Evolutionary conservation across 2,797 vertebrate species (phyloP).

Genomic region (Heteromormyrus szaboi): DNA sequence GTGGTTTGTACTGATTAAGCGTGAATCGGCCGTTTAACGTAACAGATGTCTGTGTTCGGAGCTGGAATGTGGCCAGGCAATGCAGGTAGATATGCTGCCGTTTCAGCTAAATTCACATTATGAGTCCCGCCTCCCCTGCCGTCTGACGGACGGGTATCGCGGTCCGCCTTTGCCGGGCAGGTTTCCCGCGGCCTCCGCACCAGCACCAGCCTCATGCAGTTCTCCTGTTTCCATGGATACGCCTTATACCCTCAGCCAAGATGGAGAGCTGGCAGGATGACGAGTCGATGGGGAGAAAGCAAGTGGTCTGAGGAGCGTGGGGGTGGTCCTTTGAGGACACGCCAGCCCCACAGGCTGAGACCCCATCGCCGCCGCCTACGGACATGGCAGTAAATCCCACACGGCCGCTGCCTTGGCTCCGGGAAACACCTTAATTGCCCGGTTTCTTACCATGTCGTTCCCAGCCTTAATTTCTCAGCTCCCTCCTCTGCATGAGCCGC

Average conservation of each 20-base stretch:
- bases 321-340: neutral
- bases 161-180: neutral
- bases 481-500: neutral
- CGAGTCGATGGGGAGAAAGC: neutral
- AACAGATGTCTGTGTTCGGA: neutral
- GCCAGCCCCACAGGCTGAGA: neutral
- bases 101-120: neutral
- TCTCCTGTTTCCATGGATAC: conserved; percentile 26
- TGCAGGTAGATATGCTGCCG: neutral
- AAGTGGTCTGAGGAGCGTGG: neutral
- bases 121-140: neutral
- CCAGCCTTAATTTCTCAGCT: neutral
- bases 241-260: conserved; percentile 19
- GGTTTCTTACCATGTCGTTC: neutral
- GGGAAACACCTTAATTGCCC: neutral
- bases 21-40: neutral
- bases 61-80: neutral
- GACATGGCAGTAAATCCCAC: neutral
- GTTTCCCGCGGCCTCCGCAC: neutral
- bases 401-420: neutral
- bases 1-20: neutral
- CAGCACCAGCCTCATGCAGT: neutral
- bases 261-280: conserved; percentile 1
- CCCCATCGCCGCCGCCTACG: neutral
- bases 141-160: neutral